Percentiles rank a stretch among this genome's conserved stretches.
Conservation (phyloP, 2,888 invertebrate species). For the Drosophila paranaensis region DNA sequence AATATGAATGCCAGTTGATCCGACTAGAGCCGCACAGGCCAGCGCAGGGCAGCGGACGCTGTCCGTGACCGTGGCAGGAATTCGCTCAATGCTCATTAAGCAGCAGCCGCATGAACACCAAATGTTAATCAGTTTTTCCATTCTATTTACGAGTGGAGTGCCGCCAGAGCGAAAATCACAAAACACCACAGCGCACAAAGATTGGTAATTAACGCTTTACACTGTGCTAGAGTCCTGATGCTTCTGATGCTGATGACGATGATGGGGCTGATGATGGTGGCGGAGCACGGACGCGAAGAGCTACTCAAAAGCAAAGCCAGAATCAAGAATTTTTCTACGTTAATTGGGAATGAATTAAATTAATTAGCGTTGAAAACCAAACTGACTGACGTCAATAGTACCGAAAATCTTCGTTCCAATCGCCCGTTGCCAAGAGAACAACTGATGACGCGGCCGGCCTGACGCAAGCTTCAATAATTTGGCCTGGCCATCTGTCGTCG, state of each 20-base stretch:
- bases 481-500: slow-evolving; percentile 51
- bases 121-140: slow-evolving; percentile 71
- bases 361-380: slow-evolving; percentile 79
- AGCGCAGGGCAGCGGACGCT: background rate
- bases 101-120: slow-evolving; percentile 42
- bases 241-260: slow-evolving; percentile 8
- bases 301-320: slow-evolving; percentile 8
- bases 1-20: slow-evolving; percentile 62
- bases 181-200: slow-evolving; percentile 64
- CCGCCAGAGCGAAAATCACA: slow-evolving; percentile 64
- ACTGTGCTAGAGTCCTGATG: background rate
- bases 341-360: slow-evolving; percentile 82
- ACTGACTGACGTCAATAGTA: slow-evolving; percentile 73
- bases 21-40: background rate
- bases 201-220: slow-evolving; percentile 64
- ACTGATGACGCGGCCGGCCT: slow-evolving; percentile 37
- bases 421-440: slow-evolving; percentile 25
- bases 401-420: slow-evolving; percentile 14
- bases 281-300: slow-evolving; percentile 10
- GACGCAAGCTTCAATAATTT: slow-evolving; percentile 44
- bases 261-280: background rate
- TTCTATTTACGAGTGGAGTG: slow-evolving; percentile 40
- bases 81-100: slow-evolving; percentile 51
- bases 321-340: slow-evolving; percentile 32
- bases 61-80: background rate